Base-by-base conservation (phyloP, 2,113 vertebrate genomes). In the Falco punctatus region DNA sequence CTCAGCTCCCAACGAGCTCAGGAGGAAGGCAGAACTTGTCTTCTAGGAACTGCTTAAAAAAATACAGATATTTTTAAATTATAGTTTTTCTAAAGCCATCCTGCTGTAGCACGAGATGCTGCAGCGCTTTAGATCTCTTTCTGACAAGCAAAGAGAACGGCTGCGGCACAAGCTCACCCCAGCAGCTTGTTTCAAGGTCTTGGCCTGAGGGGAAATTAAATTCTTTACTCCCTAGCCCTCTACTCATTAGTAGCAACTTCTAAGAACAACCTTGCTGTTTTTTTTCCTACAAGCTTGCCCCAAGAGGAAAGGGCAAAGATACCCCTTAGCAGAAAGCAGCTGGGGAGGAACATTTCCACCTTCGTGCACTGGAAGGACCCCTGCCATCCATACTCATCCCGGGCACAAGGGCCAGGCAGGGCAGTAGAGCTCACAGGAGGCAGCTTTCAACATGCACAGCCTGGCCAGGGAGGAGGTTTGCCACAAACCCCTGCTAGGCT, bases 101-200 rank as follows among this genome's bases (percentile, higher is more conserved):
- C 64, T 64, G 5, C 72, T 35, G 21, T 17, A 7, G 4, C 38
- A 75, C 33, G 8, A 33, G 16, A 22, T 73, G 23, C 35, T 80
- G 11, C n/a, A 30, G 14, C 9, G 7, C 13, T 83, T 84, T 40
- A 55, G 40, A n/a, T 15, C 58, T 64, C 15, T 35, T 71, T 80
- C 54, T n/a, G 15, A 27, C 0, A 0, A 66, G 44, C 52, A 61
- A 75, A 75, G 33, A 59, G 16, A 80, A 72, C 0, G 2, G 16
- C 24, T 57, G 32, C 33, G 65, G 23, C 30, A 61, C 51, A 77
- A 85, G 9, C 14, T 12, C 23, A 57, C 11, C 7, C 9, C n/a
- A 79, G 23, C 3, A 27, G 2, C 27, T 69, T 44, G 15, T 69
- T 48, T 82, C 35, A 72, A 57, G 44, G 14, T 35, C 44, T 82